Evolutionary conservation across 2,888 invertebrate genomes (phyloP).

Genomic region (Drosophila colorata): DNA sequence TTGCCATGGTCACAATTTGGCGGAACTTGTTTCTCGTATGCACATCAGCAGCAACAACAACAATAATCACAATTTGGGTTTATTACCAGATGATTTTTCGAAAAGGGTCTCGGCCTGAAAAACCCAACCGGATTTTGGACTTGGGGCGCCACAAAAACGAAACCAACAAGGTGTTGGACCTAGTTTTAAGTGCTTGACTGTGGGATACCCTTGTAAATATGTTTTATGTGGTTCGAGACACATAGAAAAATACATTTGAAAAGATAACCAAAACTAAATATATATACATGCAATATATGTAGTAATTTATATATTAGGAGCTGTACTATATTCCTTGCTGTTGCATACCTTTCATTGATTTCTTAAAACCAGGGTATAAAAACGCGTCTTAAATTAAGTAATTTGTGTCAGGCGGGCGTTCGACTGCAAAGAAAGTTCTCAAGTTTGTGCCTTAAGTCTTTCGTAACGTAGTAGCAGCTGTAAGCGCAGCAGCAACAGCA

Average conservation of each 20-base stretch:
- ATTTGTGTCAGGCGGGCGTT: conserved; percentile 49
- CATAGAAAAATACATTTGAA: no score
- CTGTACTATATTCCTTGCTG: no score
- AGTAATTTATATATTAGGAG: no score
- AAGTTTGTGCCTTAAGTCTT: conserved; percentile 71
- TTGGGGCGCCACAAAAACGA: conserved; percentile 8
- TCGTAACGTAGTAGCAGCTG: conserved; percentile 35
- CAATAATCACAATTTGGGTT: conserved; percentile 46
- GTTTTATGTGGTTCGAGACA: neutral
- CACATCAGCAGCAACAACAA: conserved; percentile 5
- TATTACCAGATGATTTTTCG: conserved; percentile 53
- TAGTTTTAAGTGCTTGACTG: neutral
- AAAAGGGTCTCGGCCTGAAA: conserved; percentile 45
- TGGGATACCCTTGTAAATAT: conserved; percentile 1
- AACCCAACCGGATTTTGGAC: conserved; percentile 47
- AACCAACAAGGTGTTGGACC: neutral
- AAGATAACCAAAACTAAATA: no score
- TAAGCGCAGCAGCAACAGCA: conserved; percentile 7
- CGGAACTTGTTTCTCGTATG: conserved; percentile 69
- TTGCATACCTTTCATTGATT: neutral
- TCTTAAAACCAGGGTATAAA: neutral
- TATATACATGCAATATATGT: no score
- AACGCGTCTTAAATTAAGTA: conserved; percentile 52
- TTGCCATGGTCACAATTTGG: conserved; percentile 81
- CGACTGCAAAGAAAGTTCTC: conserved; percentile 70